Conservation (phyloP, 2,113 vertebrate genomes). For the Ophiodon elongatus region DNA sequence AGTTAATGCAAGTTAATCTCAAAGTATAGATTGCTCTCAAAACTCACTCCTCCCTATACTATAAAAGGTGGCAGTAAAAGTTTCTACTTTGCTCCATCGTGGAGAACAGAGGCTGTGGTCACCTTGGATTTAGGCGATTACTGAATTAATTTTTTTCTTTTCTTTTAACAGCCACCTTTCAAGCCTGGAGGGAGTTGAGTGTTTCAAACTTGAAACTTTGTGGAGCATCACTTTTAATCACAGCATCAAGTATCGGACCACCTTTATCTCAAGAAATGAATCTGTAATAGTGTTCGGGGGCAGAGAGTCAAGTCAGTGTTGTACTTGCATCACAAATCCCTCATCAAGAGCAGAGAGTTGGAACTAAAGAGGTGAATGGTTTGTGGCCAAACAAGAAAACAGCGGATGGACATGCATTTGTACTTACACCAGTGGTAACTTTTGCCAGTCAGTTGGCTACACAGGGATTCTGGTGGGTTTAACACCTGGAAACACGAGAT, state of each 20-base stretch:
- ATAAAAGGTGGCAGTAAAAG: background rate
- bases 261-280: background rate
- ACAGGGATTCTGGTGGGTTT: slow-evolving; percentile 64
- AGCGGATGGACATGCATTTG: background rate
- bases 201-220: slow-evolving; percentile 7
- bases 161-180: background rate
- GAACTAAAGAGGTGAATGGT: slow-evolving; percentile 18
- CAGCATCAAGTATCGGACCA: background rate
- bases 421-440: slow-evolving; percentile 84
- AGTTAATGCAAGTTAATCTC: background rate
- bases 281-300: background rate
- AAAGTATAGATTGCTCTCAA: background rate
- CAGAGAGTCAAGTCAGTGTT: background rate
- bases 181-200: background rate
- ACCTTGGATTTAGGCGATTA: background rate
- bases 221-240: background rate
- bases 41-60: background rate
- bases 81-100: background rate
- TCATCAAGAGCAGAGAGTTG: slow-evolving; percentile 27
- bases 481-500: slow-evolving; percentile 69
- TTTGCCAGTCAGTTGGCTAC: slow-evolving; percentile 60
- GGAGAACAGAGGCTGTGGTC: background rate
- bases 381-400: slow-evolving; percentile 28
- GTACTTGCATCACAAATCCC: slow-evolving; percentile 33
- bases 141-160: background rate